Evolutionary conservation across 2,113 vertebrate species (phyloP).

Genomic region (Melanerpes aurifrons): DNA sequence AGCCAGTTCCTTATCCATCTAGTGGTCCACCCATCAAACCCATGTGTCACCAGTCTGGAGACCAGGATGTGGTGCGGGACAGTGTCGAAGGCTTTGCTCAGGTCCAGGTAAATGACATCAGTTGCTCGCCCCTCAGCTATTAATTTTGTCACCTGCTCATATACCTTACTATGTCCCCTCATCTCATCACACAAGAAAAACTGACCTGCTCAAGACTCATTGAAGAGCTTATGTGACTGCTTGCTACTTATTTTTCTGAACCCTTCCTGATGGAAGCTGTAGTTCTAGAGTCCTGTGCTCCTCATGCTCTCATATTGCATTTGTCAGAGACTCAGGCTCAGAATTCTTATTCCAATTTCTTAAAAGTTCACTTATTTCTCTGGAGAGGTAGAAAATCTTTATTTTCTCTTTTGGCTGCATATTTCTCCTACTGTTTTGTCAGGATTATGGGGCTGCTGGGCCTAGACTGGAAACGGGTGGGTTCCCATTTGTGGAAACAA

Average conservation of each 20-base stretch:
- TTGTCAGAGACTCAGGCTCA: neutral
- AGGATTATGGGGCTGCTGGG: neutral
- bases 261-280: neutral
- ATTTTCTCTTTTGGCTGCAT: neutral
- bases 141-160: too few species aligned
- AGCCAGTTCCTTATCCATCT: too few species aligned
- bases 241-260: neutral
- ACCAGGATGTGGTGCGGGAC: too few species aligned
- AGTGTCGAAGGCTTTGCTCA: too few species aligned
- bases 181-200: neutral
- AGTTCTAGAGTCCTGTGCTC: neutral
- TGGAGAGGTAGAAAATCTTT: neutral
- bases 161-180: neutral
- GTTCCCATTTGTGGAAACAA: neutral
- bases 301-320: accelerated
- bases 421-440: neutral
- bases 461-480: neutral
- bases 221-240: neutral
- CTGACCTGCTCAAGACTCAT: neutral
- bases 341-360: neutral
- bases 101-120: too few species aligned
- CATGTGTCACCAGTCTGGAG: too few species aligned
- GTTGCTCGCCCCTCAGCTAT: too few species aligned
- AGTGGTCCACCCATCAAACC: too few species aligned
- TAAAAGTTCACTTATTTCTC: neutral